phyloP scores from a whole-genome alignment of 2,797 vertebrate species.

The Liasis olivaceus region DNA sequence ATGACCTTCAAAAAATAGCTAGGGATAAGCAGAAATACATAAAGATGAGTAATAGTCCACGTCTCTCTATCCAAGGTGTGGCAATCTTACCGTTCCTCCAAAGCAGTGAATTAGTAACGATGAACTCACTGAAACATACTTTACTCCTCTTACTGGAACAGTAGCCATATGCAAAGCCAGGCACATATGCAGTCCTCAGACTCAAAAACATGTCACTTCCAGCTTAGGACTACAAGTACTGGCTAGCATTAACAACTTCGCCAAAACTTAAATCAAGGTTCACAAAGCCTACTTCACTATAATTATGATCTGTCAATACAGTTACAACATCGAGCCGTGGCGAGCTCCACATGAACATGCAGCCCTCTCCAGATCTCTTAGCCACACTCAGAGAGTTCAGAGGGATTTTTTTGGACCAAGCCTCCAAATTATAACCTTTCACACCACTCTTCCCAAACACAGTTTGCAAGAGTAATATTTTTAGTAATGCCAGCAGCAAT shows the following conservation, averaged over 20 bases:
- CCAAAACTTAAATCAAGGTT: not conserved
- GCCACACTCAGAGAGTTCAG: not conserved
- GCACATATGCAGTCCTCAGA: not conserved
- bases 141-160: not conserved
- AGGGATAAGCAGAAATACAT: too few relatives aligned
- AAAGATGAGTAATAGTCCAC: too few relatives aligned
- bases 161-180: not conserved
- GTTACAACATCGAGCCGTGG: not conserved
- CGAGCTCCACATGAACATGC: not conserved
- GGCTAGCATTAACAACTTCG: not conserved
- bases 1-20: not conserved
- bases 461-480: not conserved
- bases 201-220: too few relatives aligned
- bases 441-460: too few relatives aligned
- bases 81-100: not conserved
- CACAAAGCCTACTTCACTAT: not conserved
- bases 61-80: not conserved
- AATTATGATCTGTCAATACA: not conserved
- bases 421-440: not conserved
- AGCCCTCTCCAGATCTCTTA: not conserved
- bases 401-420: not conserved
- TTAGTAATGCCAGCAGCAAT: not conserved
- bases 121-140: not conserved
- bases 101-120: not conserved
- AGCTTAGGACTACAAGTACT: not conserved